Conservation (phyloP, 2,888 invertebrate genomes). For the Argynnis bischoffii region DNA sequence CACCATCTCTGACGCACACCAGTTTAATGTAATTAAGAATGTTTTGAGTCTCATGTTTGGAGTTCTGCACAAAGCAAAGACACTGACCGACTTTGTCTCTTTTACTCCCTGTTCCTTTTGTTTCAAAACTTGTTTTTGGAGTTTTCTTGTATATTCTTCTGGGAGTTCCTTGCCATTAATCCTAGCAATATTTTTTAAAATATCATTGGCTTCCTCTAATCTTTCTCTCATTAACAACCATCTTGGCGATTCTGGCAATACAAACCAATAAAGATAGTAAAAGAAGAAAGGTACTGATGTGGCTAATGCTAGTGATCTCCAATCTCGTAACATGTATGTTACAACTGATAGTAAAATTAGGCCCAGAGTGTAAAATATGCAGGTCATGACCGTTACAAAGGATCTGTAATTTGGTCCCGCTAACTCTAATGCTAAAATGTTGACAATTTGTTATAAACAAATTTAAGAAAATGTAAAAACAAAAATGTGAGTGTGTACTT, state of each 20-base stretch:
- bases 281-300: slow-evolving; percentile 93
- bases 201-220: slow-evolving; percentile 90
- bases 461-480: background rate
- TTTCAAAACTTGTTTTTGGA: slow-evolving; percentile 87
- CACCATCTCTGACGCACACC: slow-evolving; percentile 96
- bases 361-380: slow-evolving; percentile 94
- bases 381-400: slow-evolving; percentile 95
- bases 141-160: slow-evolving; percentile 85
- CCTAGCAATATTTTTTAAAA: slow-evolving; percentile 89
- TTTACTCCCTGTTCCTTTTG: slow-evolving; percentile 81
- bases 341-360: slow-evolving; percentile 91
- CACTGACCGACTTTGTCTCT: slow-evolving; percentile 70
- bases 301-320: slow-evolving; percentile 90
- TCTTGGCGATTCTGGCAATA: slow-evolving; percentile 94
- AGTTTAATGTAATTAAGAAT: slow-evolving; percentile 91
- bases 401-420: slow-evolving; percentile 96
- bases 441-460: background rate
- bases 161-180: slow-evolving; percentile 90
- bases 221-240: slow-evolving; percentile 94
- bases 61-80: slow-evolving; percentile 87
- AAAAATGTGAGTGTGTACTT: no score
- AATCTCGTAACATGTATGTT: slow-evolving; percentile 92
- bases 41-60: slow-evolving; percentile 96
- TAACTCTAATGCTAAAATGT: slow-evolving; percentile 90
- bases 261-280: slow-evolving; percentile 93